A percentile compares a stretch with the other conserved stretches of the same genome.
These are phyloP conservation scores for Aspidiotus destructor DNA, from an alignment of 2,888 invertebrate genomes.

Conservation along the genomic window DNA sequence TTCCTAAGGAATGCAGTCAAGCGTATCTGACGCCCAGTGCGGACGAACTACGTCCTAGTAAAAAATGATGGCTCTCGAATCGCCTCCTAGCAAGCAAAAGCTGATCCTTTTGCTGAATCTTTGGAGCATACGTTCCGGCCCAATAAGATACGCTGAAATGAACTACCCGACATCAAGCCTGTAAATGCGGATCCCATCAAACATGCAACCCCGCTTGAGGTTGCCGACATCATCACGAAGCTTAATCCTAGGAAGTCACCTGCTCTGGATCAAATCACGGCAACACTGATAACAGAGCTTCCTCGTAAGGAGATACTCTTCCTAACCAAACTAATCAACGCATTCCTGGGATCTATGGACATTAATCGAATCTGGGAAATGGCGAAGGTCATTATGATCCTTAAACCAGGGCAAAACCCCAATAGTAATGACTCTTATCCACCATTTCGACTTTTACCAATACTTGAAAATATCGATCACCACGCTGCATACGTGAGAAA, in stretches of 20 bases:
- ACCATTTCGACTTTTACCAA: too few relatives aligned
- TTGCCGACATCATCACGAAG: not conserved
- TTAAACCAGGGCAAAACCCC: not conserved
- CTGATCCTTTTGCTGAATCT: not conserved
- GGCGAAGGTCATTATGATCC: not conserved
- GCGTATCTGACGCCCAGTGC: not conserved
- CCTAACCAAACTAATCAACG: not conserved
- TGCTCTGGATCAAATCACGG: not conserved
- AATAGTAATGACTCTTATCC: not conserved
- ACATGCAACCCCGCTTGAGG: constrained; percentile 2
- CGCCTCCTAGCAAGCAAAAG: not conserved
- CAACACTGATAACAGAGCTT: not conserved
- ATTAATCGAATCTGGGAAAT: not conserved
- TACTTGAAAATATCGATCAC: too few relatives aligned
- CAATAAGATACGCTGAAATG: not conserved
- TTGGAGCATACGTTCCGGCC: not conserved
- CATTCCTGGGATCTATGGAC: not conserved
- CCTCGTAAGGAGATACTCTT: not conserved
- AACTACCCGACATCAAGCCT: not conserved
- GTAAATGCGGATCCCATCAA: not conserved
- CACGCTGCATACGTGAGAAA: too few relatives aligned
- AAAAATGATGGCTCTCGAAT: not conserved
- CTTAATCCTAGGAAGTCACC: not conserved
- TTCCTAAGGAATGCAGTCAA: not conserved
- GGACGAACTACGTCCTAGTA: not conserved